Percentiles rank a stretch among this genome's conserved stretches.
Conservation (phyloP, 1,140 invertebrate species). For the Drosophila tani region DNA sequence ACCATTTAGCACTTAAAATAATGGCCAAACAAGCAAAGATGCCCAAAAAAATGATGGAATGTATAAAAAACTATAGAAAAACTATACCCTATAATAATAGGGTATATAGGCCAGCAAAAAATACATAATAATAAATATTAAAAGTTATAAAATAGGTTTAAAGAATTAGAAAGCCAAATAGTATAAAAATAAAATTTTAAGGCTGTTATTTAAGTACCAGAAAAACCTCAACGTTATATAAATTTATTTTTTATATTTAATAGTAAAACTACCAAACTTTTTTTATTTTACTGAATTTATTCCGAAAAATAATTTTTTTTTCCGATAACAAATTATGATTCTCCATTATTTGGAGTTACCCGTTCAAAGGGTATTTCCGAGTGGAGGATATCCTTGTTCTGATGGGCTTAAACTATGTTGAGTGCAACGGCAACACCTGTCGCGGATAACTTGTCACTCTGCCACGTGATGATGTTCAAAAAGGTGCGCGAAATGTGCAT, state of each 20-base stretch:
- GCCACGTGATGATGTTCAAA: constrained; percentile 2
- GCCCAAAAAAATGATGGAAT: neutral
- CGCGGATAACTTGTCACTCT: constrained; percentile 13
- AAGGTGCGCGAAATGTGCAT: constrained; percentile 28
- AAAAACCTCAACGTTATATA: too few species aligned
- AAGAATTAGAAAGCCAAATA: neutral
- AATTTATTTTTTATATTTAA: too few species aligned
- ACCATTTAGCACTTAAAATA: constrained; percentile 39
- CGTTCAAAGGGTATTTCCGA: neutral
- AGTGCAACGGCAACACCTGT: constrained; percentile 6
- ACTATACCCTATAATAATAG: neutral
- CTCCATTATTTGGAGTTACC: neutral
- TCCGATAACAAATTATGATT: neutral
- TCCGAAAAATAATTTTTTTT: too few species aligned
- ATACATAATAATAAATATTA: neutral
- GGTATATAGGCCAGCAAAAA: neutral
- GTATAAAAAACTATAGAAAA: neutral
- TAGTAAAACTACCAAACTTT: too few species aligned
- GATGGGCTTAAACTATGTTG: neutral
- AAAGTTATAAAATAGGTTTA: too few species aligned
- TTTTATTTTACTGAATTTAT: too few species aligned
- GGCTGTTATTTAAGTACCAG: neutral
- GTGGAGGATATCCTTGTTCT: neutral
- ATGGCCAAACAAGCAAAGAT: constrained; percentile 8
- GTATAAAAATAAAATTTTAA: too few species aligned